Evolutionary conservation across 2,888 invertebrate species (phyloP).

Genomic region (Miltochrista miniata): DNA sequence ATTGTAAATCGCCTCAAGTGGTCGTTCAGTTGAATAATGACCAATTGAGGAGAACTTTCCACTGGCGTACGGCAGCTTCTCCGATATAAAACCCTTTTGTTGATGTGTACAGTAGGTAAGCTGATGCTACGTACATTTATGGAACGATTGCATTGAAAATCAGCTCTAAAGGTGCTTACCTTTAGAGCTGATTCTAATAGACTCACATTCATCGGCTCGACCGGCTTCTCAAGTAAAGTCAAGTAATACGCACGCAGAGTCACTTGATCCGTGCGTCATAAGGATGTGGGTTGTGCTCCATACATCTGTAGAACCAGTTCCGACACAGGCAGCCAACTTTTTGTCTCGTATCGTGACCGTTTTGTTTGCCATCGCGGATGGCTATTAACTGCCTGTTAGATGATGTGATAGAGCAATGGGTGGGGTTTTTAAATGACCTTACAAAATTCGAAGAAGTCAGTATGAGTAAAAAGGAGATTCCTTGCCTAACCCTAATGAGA

Average conservation of each 20-base stretch:
- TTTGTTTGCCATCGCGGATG: slow-evolving; percentile 60
- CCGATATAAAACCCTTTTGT: no score
- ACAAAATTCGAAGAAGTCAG: slow-evolving; percentile 39
- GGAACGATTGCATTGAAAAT: background rate
- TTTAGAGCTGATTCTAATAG: background rate
- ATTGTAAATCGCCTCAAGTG: no score
- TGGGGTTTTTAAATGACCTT: slow-evolving; percentile 35
- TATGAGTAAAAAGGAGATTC: slow-evolving; percentile 25
- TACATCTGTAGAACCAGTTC: slow-evolving; percentile 64
- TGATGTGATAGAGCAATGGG: slow-evolving; percentile 45
- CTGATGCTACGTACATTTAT: no score
- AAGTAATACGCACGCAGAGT: slow-evolving; percentile 25
- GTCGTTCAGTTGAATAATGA: no score
- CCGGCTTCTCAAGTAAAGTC: slow-evolving; percentile 21
- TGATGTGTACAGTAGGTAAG: background rate
- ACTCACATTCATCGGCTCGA: slow-evolving; percentile 13
- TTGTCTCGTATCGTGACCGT: slow-evolving; percentile 62
- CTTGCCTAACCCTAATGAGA: slow-evolving; percentile 29
- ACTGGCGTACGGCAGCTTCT: no score
- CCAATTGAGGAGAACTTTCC: no score
- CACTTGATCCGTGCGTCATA: slow-evolving; percentile 57
- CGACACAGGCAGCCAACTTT: slow-evolving; percentile 48
- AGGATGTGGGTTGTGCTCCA: slow-evolving; percentile 65
- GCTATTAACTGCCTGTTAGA: slow-evolving; percentile 52
- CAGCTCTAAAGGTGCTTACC: background rate